A percentile compares a stretch with the other conserved stretches of the same genome.
These are phyloP conservation scores for Eonycteris spelaea DNA, from an alignment of 2,113 vertebrate genomes.

Conservation along the genomic window DNA sequence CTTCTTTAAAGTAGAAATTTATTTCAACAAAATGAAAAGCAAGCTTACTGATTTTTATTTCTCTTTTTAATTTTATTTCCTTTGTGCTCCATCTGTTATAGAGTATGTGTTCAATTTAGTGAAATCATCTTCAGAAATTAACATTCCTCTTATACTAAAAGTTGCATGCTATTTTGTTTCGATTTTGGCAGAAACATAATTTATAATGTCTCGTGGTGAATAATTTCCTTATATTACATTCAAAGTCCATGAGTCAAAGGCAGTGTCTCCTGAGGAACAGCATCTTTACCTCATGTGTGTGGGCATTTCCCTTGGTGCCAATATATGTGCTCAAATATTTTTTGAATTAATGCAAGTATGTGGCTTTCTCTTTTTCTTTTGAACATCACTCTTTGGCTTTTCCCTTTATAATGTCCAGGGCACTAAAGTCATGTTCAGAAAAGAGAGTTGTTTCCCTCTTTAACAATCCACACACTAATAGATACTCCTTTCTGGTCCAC, in stretches of 20 bases:
- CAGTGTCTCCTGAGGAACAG: neutral
- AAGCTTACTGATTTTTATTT: neutral
- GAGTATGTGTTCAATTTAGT: constrained; percentile 12
- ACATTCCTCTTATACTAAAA: neutral
- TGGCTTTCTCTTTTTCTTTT: neutral
- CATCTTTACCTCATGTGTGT: neutral
- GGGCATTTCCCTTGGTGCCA: neutral
- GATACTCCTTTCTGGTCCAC: neutral
- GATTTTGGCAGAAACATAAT: neutral
- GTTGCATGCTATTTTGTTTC: neutral
- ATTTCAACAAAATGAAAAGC: constrained; percentile 24
- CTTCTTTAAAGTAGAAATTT: constrained; percentile 1
- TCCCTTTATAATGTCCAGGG: neutral
- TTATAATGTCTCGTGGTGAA: neutral
- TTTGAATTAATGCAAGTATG: neutral
- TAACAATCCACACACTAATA: neutral
- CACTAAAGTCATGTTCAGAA: neutral
- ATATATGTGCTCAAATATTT: neutral
- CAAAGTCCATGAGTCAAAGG: neutral
- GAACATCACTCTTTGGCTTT: neutral
- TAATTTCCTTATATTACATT: neutral
- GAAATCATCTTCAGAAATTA: constrained; percentile 48
- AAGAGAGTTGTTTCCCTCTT: neutral
- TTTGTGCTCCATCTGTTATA: constrained; percentile 24
- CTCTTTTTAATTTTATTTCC: constrained; percentile 34